phyloP scores from a whole-genome alignment of 2,797 vertebrate genomes.

The Echeneis naucrates region DNA sequence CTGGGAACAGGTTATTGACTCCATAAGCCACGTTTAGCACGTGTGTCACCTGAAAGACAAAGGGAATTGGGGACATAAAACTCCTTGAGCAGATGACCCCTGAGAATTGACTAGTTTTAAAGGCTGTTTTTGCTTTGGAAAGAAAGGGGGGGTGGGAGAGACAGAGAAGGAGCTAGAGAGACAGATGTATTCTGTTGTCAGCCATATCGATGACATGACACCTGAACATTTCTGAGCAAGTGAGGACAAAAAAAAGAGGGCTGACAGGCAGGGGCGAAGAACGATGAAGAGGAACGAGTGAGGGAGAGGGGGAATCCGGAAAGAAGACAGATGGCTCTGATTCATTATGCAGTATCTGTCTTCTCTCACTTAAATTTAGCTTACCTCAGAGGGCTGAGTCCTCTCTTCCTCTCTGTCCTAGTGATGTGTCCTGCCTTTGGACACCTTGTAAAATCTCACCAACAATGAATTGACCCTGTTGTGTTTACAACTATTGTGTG shows the following conservation, averaged over 20 bases:
- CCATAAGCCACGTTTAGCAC: constrained; percentile 94
- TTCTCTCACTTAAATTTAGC: constrained; percentile 55
- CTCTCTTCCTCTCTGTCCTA: constrained; percentile 33
- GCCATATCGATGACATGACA: constrained; percentile 60
- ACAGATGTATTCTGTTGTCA: constrained; percentile 32
- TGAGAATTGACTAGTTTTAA: constrained; percentile 37
- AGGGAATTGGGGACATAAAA: background rate
- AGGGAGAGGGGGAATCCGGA: background rate
- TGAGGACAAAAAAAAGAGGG: constrained; percentile 20
- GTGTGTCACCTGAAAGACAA: constrained; percentile 89
- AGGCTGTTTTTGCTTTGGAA: constrained; percentile 22
- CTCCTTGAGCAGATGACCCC: constrained; percentile 41
- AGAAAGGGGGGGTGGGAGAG: too few relatives aligned
- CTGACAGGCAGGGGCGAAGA: constrained; percentile 16
- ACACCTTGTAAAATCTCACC: constrained; percentile 12
- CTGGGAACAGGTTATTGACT: constrained; percentile 89
- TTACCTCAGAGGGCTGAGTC: constrained; percentile 40
- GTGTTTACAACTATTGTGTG: background rate
- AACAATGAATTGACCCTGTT: constrained; percentile 6
- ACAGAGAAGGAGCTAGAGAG: constrained; percentile 25
- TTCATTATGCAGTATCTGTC: constrained; percentile 65
- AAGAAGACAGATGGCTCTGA: constrained; percentile 66
- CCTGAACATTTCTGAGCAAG: constrained; percentile 48
- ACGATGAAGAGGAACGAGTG: constrained; percentile 30
- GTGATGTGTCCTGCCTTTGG: constrained; percentile 27